Evolutionary conservation across 2,888 invertebrate genomes (phyloP).

Genomic region (Temnothorax rugatulus): DNA sequence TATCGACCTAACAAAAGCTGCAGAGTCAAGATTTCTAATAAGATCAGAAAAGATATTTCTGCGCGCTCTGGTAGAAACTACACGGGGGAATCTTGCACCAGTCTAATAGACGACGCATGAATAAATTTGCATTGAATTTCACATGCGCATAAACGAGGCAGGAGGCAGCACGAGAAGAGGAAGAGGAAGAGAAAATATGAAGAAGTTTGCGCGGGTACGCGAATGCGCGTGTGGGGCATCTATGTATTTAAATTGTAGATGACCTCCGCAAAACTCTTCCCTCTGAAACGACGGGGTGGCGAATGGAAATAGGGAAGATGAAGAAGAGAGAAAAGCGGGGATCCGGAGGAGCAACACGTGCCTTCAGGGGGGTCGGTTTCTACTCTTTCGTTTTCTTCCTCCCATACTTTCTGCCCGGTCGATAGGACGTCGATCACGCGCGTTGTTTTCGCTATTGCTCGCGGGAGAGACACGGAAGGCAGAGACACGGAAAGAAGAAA

Average conservation of each 20-base stretch:
- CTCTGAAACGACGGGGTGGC: constrained; percentile 17
- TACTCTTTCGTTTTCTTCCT: constrained; percentile 57
- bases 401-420: constrained; percentile 6
- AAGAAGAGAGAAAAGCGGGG: not conserved
- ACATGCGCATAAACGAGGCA: constrained; percentile 28
- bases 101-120: constrained; percentile 54
- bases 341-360: constrained; percentile 17
- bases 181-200: constrained; percentile 39
- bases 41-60: constrained; percentile 16
- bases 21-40: constrained; percentile 10
- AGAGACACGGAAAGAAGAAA: constrained; percentile 49
- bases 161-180: not conserved
- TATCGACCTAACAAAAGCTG: constrained; percentile 14
- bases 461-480: constrained; percentile 36
- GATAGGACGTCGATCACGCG: constrained; percentile 58
- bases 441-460: constrained; percentile 49
- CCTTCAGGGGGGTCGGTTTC: constrained; percentile 60
- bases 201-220: constrained; percentile 53
- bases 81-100: constrained; percentile 33
- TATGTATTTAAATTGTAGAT: constrained; percentile 74
- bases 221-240: constrained; percentile 59
- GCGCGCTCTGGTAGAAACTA: constrained; percentile 12
- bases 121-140: constrained; percentile 63
- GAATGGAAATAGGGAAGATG: constrained; percentile 22
- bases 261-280: constrained; percentile 56